Base-by-base conservation (phyloP, 2,113 vertebrate species). In the Hystrix cristata region DNA sequence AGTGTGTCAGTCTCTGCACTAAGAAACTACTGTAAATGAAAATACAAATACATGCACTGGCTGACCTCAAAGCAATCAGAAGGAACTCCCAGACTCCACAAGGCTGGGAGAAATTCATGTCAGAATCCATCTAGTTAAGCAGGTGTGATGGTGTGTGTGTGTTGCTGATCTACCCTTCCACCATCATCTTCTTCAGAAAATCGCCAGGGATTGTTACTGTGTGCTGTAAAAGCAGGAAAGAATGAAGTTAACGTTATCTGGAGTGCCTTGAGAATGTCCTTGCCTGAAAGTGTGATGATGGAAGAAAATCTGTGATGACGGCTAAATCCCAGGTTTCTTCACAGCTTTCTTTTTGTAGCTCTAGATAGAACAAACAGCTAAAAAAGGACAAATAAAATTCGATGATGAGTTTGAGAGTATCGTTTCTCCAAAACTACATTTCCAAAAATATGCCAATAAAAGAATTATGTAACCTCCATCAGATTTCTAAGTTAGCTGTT, bases 401-500 rank as follows among this genome's bases (percentile, higher is more conserved):
- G 31, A 38, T 79, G 72, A 57, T 57, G 62, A 78, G 18, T 92
- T 23, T 81, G 53, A 83, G 46, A 94, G 60, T 94, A 89, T 43
- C 51, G 23, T 86, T 89, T 86, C 89, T 89, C 74, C 31, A 14
- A 72, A 96, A 88, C 79, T 72, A 19, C 53, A 57, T 91, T 86
- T 86, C 12, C 60, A 91, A 71, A 95, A 95, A 82, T 55, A 91
- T 46, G 4, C 5, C 48, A 88, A n/a, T 48, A 60, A n/a, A 85
- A 94, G 3, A 93, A 53, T 72, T 91, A 79, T 2, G 0, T 89
- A 85, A 92, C 27, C 29, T 60, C 25, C 18, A 60, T 92, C 38
- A 91, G n/a, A 94, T 88, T 82, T 46, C 55, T 46, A 86, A 90
- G 60, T 89, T 55, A 72, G 55, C 7, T 34, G 46, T 46, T 88